Conservation (phyloP, 1,140 invertebrate genomes). For the Meloidogyne floridensis region DNA sequence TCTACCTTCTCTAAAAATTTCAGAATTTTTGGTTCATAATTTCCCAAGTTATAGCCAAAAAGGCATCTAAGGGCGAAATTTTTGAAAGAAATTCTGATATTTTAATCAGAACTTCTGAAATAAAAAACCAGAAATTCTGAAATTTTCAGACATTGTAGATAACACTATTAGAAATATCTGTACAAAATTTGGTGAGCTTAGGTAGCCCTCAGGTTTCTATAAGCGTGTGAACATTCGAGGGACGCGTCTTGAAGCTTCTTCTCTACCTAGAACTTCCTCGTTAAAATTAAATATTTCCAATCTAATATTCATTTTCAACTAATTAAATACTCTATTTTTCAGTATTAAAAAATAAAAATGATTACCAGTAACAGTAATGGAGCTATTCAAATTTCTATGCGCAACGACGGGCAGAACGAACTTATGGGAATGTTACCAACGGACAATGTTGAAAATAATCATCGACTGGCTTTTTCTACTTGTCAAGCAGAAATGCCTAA, state of each 20-base stretch:
- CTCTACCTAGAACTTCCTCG: too few species aligned
- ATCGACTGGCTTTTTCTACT: background rate
- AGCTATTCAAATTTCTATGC: background rate
- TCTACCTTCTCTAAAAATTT: background rate
- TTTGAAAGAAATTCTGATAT: background rate
- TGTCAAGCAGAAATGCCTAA: background rate
- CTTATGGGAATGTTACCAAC: background rate
- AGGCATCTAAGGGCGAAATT: background rate
- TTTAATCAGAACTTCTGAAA: background rate
- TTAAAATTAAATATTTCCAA: too few species aligned
- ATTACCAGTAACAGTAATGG: conserved; percentile 7
- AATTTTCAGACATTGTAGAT: background rate
- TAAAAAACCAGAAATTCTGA: background rate
- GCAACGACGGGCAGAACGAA: background rate
- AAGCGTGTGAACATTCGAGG: background rate
- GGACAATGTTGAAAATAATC: background rate
- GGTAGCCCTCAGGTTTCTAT: background rate
- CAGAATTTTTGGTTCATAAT: conserved; percentile 4
- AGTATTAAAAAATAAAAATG: background rate
- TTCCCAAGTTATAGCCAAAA: background rate
- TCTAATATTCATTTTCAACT: too few species aligned
- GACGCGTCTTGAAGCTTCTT: too few species aligned
- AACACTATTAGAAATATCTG: background rate
- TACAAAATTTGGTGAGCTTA: background rate
- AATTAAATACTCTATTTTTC: background rate